These are phyloP conservation scores for Diadema setosum DNA, from an alignment of 35 echinoderm and acorn worm genomes.

Conservation along the genomic window DNA sequence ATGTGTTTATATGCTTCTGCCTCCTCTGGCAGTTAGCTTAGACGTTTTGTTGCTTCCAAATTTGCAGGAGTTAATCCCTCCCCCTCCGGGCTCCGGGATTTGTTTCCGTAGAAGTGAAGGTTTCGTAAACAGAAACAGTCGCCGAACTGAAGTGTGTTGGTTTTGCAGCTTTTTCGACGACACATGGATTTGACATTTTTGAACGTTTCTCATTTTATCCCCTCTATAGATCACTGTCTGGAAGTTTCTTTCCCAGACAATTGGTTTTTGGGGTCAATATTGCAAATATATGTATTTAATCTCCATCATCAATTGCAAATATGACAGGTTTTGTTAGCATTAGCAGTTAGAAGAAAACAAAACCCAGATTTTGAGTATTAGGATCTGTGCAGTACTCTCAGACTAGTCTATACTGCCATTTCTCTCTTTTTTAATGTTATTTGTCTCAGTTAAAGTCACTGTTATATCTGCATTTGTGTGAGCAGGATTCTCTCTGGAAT, in stretches of 20 bases:
- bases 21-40: neutral
- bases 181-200: neutral
- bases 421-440: no score
- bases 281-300: no score
- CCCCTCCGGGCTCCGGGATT: neutral
- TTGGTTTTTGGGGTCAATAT: neutral
- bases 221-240: neutral
- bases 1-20: neutral
- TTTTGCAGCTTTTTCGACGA: neutral
- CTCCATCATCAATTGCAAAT: no score
- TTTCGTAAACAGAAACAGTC: neutral
- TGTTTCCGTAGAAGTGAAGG: neutral
- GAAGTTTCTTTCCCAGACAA: neutral
- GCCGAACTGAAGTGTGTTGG: neutral
- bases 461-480: no score
- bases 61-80: neutral
- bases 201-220: no score
- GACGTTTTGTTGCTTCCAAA: neutral
- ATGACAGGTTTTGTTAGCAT: no score
- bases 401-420: neutral
- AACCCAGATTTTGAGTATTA: no score
- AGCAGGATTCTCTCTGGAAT: no score
- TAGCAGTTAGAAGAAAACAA: no score
- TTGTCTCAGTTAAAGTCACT: no score
- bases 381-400: no score